A percentile compares a stretch with the other conserved stretches of the same genome.
phyloP scores from a whole-genome alignment of 1,140 invertebrate genomes.

The Sycophila sp. region DNA sequence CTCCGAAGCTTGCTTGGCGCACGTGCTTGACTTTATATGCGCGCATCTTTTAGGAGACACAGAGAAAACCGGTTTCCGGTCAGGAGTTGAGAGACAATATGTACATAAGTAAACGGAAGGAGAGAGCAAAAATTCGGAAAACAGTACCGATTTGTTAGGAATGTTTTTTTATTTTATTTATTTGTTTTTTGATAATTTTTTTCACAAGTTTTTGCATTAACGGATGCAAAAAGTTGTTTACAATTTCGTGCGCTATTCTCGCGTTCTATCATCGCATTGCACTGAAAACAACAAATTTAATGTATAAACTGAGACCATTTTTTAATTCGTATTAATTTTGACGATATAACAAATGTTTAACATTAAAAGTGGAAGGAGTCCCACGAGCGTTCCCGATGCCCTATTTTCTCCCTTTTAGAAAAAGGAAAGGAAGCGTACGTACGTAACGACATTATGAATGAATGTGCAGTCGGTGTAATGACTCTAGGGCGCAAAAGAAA shows the following conservation, averaged over 20 bases:
- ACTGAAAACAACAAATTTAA: too few species aligned
- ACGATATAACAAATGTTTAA: too few species aligned
- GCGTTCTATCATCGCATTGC: not conserved
- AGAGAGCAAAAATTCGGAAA: not conserved
- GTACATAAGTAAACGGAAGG: not conserved
- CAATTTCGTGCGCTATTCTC: not conserved
- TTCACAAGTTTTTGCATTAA: not conserved
- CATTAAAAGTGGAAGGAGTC: not conserved
- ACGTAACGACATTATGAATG: not conserved
- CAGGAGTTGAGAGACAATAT: too few species aligned
- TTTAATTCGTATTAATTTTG: too few species aligned
- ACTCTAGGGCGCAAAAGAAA: not conserved
- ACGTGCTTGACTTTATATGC: too few species aligned
- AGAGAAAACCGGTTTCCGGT: too few species aligned
- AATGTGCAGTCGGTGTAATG: too few species aligned
- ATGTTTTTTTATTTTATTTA: not conserved
- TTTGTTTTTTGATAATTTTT: not conserved
- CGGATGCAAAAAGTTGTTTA: too few species aligned
- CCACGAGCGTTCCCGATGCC: not conserved
- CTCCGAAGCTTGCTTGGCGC: too few species aligned
- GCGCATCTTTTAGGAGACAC: too few species aligned
- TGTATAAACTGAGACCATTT: not conserved
- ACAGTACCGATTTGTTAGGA: not conserved
- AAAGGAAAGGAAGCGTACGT: not conserved
- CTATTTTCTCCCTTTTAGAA: not conserved